Evolutionary conservation across 2,888 invertebrate genomes (phyloP).

Genomic region (Eudemis profundana): DNA sequence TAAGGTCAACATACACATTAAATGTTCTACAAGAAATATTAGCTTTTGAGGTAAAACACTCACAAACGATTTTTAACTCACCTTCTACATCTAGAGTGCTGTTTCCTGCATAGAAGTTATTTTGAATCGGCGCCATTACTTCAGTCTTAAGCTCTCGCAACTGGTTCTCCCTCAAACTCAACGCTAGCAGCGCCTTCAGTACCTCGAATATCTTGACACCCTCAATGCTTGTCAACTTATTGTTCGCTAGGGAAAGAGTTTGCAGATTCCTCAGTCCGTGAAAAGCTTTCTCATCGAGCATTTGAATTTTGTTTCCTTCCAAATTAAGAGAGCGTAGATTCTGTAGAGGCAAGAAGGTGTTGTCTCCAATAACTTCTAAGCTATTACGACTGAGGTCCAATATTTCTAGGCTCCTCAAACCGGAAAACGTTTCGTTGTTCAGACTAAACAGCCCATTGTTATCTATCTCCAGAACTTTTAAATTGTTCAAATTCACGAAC

Average conservation of each 20-base stretch:
- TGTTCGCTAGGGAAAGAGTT: constrained; percentile 68
- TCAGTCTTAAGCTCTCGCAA: constrained; percentile 64
- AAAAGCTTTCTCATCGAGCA: constrained; percentile 78
- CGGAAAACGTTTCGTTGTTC: constrained; percentile 91
- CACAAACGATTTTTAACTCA: constrained; percentile 47
- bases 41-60: no score
- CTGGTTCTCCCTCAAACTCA: constrained; percentile 72
- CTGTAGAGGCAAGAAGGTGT: constrained; percentile 85
- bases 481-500: constrained; percentile 88
- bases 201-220: constrained; percentile 68
- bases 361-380: constrained; percentile 91
- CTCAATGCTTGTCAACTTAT: constrained; percentile 65
- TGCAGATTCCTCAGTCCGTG: constrained; percentile 65
- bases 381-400: constrained; percentile 90
- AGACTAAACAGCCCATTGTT: constrained; percentile 89
- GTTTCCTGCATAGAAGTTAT: constrained; percentile 63
- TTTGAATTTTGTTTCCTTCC: constrained; percentile 76
- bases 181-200: constrained; percentile 58
- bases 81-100: constrained; percentile 75
- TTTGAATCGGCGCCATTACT: constrained; percentile 68
- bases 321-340: constrained; percentile 68
- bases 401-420: constrained; percentile 87
- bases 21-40: no score
- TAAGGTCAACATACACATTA: no score
- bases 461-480: constrained; percentile 92